Evolutionary conservation across 2,113 vertebrate genomes (phyloP), one percentile per base, ranked within the genome.

Genomic region (Parus major): DNA sequence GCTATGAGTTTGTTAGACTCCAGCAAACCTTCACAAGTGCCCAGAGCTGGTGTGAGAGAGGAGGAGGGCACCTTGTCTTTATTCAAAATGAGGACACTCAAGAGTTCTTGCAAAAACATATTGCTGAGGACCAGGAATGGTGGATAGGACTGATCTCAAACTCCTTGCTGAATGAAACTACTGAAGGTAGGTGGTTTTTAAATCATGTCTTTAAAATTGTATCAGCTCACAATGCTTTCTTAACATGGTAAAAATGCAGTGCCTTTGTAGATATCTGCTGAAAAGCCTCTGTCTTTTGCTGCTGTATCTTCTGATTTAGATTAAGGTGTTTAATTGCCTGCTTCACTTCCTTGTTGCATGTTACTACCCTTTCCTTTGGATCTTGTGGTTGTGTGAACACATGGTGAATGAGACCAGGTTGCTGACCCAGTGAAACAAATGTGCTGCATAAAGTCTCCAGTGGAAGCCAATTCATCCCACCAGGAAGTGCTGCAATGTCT

Each of bases 11-110:
- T 97, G 98, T 99, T 65, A 95, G 75, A 33, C 94, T 98, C 23
- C 95, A 97, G 79, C 97, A 24, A 24, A 96, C 98, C 35, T 99
- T 99, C 93, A 94, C 66, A 5, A 95, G 95, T 27, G 99, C 99
- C 64, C 98, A 99, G 97, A 97, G 95, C 59, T 99, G 99, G 99
- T 99, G 99, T 72, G 99, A 99, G 96, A 97, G 96, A 84, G 98
- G 98, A 6, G 99, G 99, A 33, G 99, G 99, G 55, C 99, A 99
- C 56, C 88, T 99, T 33, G 98, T 98, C 66, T 99, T 99, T 65
- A 98, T 99, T 84, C 97, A 96, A n/a, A 98, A 98, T 12, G 97
- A 99, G 72, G 98, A 98, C 91, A 99, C 94, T 2, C 99, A 99
- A 92, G 96, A 97, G 83, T 99, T 99, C 95, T 97, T 99, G 56